A percentile compares a stretch with the other conserved stretches of the same genome.
phyloP scores from a whole-genome alignment of 2,797 vertebrate species.

The Tapera naevia region DNA sequence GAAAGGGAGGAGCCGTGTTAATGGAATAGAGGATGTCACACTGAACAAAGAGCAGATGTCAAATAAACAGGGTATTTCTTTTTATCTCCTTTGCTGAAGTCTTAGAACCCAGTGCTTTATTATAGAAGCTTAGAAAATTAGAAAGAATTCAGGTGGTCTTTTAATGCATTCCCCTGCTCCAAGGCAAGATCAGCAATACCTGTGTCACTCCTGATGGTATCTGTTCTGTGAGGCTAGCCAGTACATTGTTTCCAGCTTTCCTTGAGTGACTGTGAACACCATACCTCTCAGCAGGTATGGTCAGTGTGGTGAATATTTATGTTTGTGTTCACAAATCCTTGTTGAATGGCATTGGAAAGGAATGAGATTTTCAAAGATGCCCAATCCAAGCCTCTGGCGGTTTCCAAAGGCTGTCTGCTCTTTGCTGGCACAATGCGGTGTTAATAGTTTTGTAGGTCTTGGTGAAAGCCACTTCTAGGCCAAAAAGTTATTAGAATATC shows the following conservation, averaged over 20 bases:
- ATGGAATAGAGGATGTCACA: neutral
- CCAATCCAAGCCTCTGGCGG: neutral
- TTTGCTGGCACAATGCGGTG: neutral
- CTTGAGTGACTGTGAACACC: neutral
- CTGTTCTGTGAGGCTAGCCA: neutral
- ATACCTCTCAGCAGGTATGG: neutral
- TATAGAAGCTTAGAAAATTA: neutral
- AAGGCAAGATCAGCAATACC: neutral
- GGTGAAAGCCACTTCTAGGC: neutral
- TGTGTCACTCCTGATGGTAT: neutral
- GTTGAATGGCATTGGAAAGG: neutral
- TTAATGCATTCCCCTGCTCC: constrained; percentile 3
- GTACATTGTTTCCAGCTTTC: neutral
- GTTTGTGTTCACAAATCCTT: neutral
- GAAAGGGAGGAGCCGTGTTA: constrained; percentile 46
- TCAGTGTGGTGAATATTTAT: neutral
- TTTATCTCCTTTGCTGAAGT: constrained; percentile 34
- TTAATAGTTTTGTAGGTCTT: neutral
- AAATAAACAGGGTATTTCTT: constrained; percentile 15
- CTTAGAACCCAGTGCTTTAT: constrained; percentile 31
- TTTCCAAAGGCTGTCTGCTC: neutral
- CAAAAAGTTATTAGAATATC: neutral
- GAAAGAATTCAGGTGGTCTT: constrained; percentile 8
- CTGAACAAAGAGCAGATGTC: constrained; percentile 57
- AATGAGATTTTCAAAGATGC: neutral